Conservation (phyloP, 2,113 vertebrate genomes). For the Ciconia maguari region DNA sequence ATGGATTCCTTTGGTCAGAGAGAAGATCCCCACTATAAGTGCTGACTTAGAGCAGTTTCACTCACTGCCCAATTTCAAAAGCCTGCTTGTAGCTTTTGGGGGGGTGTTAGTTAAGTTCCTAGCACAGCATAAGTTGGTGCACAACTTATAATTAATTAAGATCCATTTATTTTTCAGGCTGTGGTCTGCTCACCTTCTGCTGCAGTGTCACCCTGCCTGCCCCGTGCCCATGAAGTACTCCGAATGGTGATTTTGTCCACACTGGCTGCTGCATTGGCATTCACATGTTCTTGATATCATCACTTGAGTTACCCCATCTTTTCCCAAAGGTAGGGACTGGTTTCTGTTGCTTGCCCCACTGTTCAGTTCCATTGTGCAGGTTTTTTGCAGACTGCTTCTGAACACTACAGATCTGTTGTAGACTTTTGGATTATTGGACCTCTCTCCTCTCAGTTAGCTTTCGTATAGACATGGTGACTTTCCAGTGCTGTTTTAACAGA, state of each 20-base stretch:
- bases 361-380: not conserved
- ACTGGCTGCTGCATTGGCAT: not conserved
- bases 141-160: not conserved
- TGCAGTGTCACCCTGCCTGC: not conserved
- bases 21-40: not conserved
- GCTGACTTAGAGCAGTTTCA: not conserved
- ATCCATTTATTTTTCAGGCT: not conserved
- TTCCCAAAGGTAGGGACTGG: not conserved
- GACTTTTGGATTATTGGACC: not conserved
- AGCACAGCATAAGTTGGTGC: not conserved
- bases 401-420: not conserved
- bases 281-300: not conserved
- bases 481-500: not conserved
- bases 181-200: not conserved
- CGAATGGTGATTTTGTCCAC: not conserved
- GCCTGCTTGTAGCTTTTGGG: not conserved
- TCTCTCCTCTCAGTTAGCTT: not conserved
- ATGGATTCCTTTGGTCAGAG: not conserved
- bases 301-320: not conserved
- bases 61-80: not conserved
- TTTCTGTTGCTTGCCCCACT: not conserved
- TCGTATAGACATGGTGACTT: not conserved
- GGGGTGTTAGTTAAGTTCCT: not conserved
- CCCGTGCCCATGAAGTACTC: rapidly evolving
- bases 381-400: not conserved